phyloP scores from a whole-genome alignment of 2,797 vertebrate species.

The Mus caroli region DNA sequence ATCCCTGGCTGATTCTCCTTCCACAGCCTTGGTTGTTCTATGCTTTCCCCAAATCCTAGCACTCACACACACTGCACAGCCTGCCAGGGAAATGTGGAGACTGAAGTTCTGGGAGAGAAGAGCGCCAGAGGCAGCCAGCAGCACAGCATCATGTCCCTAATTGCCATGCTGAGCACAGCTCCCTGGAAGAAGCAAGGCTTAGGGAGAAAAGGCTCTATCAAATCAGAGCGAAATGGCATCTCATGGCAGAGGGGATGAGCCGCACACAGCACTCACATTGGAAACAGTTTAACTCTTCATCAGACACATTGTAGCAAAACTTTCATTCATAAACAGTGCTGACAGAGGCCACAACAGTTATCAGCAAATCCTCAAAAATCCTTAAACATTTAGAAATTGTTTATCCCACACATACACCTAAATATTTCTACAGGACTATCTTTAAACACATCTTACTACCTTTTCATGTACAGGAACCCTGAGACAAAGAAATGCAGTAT shows the following conservation, averaged over 20 bases:
- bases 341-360: neutral
- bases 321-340: constrained; percentile 20
- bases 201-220: constrained; percentile 76
- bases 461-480: neutral
- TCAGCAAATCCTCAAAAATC: constrained; percentile 41
- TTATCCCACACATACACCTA: neutral
- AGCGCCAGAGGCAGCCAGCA: constrained; percentile 84
- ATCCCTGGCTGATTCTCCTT: constrained; percentile 54
- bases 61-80: neutral
- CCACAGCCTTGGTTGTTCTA: neutral
- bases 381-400: constrained; percentile 12
- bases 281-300: constrained; percentile 79
- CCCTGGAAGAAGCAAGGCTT: constrained; percentile 73
- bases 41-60: constrained; percentile 3
- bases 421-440: constrained; percentile 13
- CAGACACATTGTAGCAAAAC: constrained; percentile 56
- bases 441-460: constrained; percentile 11
- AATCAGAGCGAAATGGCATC: constrained; percentile 82
- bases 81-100: constrained; percentile 67
- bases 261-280: constrained; percentile 74
- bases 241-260: constrained; percentile 76
- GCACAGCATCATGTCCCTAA: constrained; percentile 80
- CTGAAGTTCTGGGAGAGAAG: constrained; percentile 57
- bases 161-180: constrained; percentile 88
- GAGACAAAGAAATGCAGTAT: constrained; percentile 8